phyloP scores from a whole-genome alignment of 2,113 vertebrate genomes.

The Pantherophis guttatus region DNA sequence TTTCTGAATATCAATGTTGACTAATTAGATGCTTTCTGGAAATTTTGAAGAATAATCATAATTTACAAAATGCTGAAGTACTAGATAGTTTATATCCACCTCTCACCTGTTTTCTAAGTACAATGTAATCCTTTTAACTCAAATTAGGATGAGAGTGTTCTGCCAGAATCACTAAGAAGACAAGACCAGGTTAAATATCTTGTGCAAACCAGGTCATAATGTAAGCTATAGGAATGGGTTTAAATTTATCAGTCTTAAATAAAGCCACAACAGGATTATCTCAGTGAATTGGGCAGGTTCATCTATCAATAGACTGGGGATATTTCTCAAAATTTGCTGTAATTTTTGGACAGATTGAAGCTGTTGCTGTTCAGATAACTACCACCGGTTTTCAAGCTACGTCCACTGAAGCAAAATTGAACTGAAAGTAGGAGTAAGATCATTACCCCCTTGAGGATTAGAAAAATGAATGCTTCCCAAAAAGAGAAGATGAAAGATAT shows the following conservation, averaged over 20 bases:
- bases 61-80: background rate
- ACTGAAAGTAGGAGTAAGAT: background rate
- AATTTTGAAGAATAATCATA: background rate
- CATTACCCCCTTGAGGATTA: background rate
- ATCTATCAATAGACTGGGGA: background rate
- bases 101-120: background rate
- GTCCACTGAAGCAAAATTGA: background rate
- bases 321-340: background rate
- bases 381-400: background rate
- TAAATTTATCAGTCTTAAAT: background rate
- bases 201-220: background rate
- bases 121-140: background rate
- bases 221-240: background rate
- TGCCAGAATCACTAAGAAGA: background rate
- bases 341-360: background rate
- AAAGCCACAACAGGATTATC: background rate
- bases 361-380: background rate
- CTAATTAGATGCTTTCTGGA: background rate
- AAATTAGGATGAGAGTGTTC: background rate
- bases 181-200: background rate
- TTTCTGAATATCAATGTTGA: background rate
- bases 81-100: background rate
- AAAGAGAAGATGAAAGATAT: background rate
- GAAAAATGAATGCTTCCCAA: background rate
- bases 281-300: background rate